Evolutionary conservation across 2,797 vertebrate genomes (phyloP), one percentile per base, ranked within the genome.

Genomic region (Adelosebastes latens): DNA sequence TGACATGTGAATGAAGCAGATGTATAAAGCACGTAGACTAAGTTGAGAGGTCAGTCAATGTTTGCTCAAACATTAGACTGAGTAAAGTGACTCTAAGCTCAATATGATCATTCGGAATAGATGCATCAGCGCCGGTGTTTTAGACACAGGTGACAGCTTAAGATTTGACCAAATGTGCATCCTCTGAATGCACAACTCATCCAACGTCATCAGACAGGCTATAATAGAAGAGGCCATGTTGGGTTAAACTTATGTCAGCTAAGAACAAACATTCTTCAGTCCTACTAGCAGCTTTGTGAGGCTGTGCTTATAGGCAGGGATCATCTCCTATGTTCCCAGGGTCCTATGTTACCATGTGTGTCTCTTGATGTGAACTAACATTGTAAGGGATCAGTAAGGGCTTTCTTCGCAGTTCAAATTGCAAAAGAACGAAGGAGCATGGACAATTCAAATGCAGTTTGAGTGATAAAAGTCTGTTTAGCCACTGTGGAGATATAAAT

Each of bases 41-140:
- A 84, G 79, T 34, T 70, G 70, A 85, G 65, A 87, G 82, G 88
- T 90, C 85, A 78, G 74, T 42, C 31, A 71, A 29, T 56, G 29
- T 75, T 69, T 63, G 31, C 66, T 55, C 25, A 12, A 58, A 63
- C 20, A 67, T 20, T 11, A 29, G 29, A 29, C 20, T 72, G n/a
- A 60, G 36, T 3, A 12, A 67, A 65, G 58, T 65, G 22, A 67
- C 59, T 69, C 55, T 31, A 20, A 67, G 52, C 14, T 61, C 32
- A 27, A 3, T 14, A 12, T 46, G 39, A 68, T 72, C 32, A 68
- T 65, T 56, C 8, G 27, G 22, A 16, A 71, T 22, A 16, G 9
- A 55, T n/a, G 27, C 11, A 32, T 66, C 42, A 39, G 13, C 24
- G 52, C 18, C 3, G 18, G 20, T 3, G 22, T 62, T 24, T 22